Evolutionary conservation across 1,140 invertebrate species (phyloP).

Genomic region (Ceratosolen solmsi): DNA sequence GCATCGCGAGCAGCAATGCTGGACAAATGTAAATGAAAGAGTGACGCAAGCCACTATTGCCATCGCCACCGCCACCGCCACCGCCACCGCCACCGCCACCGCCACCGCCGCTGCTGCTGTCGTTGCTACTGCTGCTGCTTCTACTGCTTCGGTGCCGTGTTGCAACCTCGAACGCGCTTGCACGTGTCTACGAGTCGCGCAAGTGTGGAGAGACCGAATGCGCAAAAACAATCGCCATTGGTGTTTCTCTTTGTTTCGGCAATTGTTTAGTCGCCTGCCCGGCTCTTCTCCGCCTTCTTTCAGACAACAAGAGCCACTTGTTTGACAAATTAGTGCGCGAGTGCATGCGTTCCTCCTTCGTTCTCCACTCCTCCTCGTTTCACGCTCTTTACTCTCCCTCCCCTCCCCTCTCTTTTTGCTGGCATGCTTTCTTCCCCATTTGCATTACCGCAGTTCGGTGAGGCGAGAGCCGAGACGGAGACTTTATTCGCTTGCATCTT

Average conservation of each 20-base stretch:
- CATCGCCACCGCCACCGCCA: not conserved
- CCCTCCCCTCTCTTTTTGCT: not conserved
- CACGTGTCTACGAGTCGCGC: conserved; percentile 23
- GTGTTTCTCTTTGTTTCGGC: conserved; percentile 43
- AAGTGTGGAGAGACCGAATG: conserved; percentile 22
- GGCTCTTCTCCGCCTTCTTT: conserved; percentile 2
- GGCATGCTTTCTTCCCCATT: not conserved
- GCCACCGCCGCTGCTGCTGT: conserved; percentile 16
- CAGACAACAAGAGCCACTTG: conserved; percentile 34
- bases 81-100: not conserved
- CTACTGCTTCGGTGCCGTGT: conserved; percentile 22
- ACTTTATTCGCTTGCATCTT: not conserved
- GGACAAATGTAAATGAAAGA: conserved; percentile 19
- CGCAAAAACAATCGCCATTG: conserved; percentile 39
- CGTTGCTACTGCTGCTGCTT: not conserved
- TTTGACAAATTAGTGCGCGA: conserved; percentile 47
- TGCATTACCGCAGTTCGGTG: conserved; percentile 10
- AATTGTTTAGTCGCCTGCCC: conserved; percentile 39
- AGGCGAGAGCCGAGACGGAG: not conserved
- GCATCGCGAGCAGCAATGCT: not conserved
- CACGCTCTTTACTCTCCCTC: not conserved
- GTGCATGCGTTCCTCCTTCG: conserved; percentile 17
- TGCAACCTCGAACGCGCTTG: conserved; percentile 25
- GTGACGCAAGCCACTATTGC: conserved; percentile 8
- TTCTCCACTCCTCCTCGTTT: not conserved